Evolutionary conservation across 2,888 invertebrate genomes (phyloP), one percentile per base, ranked within the genome.

Genomic region (Phragmatobia fuliginosa): DNA sequence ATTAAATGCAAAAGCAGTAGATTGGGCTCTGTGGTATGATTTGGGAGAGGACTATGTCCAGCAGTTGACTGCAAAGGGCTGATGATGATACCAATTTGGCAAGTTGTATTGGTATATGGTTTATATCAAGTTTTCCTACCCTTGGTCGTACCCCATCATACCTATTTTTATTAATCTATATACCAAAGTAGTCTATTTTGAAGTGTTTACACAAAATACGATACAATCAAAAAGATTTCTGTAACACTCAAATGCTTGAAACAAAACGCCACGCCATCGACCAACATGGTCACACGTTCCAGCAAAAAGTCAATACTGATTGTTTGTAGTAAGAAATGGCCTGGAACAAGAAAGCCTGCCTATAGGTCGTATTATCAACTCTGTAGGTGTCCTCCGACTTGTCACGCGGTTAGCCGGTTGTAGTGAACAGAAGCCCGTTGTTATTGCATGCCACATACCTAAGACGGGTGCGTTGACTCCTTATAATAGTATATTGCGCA

Each of bases 401-500:
- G 82, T 82, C 81, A 78, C 81, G 82, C 83, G 83, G 86, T 84
- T 79, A 81, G 85, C 87, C 85, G 86, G 90, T 89, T 85, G 83
- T 78, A 79, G 88, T 87, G 85, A 93, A 94, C 94, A 94, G 94
- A 90, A 94, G 93, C 83, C 92, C 80, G 94, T 93, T 94, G 92
- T 94, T 93, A 92, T 89, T 89, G 89, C 89, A 87, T 84, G 80
- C 88, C 88, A 87, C 92, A 91, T 90, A 90, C 89, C 88, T 89
- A 88, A 84, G 81, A 80, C 86, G 90, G 85, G 94, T 88, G 87
- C 94, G 89, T 92, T 93, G 93, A 94, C 94, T 94, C 91, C 92
- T 87, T 91, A 89, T 94, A 94, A 94, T 94, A 92, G 90, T 92
- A 90, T 89, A 90, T 92, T 93, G 91, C 93, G 91, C 88, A 91